These are phyloP conservation scores for Phortica variegata DNA, from an alignment of 1,140 invertebrate species.

Conservation along the genomic window DNA sequence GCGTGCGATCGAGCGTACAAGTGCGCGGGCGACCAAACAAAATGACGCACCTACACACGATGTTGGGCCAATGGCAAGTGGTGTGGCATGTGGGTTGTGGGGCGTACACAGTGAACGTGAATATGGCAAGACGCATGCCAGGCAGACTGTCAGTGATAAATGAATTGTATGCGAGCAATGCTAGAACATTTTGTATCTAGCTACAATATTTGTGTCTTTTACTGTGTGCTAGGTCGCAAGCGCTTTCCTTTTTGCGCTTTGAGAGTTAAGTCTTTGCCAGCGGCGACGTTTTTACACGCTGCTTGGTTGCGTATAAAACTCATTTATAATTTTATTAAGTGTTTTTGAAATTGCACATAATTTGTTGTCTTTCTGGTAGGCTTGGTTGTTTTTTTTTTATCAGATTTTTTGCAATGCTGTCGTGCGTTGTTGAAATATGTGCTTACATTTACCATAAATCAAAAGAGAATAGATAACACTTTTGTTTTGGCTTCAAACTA, in stretches of 20 bases:
- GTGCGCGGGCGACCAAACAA: no score
- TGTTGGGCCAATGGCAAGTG: constrained; percentile 1
- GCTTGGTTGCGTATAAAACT: constrained; percentile 38
- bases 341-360: constrained; percentile 54
- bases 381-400: background rate
- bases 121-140: background rate
- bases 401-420: background rate
- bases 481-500: background rate
- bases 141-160: constrained; percentile 39
- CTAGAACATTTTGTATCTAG: no score
- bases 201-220: no score
- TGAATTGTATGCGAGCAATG: constrained; percentile 18
- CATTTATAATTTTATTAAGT: constrained; percentile 56
- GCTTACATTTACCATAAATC: constrained; percentile 33
- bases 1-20: no score
- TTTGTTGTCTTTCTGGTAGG: constrained; percentile 43
- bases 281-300: constrained; percentile 18
- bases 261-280: no score
- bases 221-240: no score
- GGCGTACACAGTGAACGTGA: background rate
- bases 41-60: background rate
- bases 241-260: no score
- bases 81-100: background rate
- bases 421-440: constrained; percentile 9
- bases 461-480: constrained; percentile 22